Evolutionary conservation across 2,113 vertebrate genomes (phyloP).

Genomic region (Pitta sordida): DNA sequence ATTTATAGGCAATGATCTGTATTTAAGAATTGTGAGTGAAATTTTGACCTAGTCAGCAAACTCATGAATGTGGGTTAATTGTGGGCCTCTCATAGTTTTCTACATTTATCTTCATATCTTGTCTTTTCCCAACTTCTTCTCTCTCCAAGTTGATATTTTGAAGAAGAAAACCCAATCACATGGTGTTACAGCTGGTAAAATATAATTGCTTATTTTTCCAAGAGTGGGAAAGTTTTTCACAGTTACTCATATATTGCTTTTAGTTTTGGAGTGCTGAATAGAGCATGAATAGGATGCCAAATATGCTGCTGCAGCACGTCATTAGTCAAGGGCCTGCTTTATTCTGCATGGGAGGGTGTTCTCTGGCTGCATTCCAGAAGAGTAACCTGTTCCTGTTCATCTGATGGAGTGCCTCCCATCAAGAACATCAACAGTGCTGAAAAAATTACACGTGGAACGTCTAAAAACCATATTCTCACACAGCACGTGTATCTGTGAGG

Average conservation of each 20-base stretch:
- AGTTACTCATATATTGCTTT: not conserved
- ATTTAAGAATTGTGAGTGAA: not conserved
- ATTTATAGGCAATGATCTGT: not conserved
- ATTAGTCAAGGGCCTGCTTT: not conserved
- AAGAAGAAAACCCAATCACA: not conserved
- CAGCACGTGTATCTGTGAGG: not conserved
- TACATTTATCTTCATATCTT: not conserved
- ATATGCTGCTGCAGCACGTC: not conserved
- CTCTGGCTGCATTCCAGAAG: conserved; percentile 7
- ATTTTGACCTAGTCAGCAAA: not conserved
- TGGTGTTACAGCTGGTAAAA: not conserved
- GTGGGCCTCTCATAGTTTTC: not conserved
- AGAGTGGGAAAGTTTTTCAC: not conserved
- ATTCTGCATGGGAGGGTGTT: not conserved
- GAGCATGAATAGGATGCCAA: not conserved
- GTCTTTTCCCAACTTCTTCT: not conserved
- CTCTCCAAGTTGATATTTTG: not conserved
- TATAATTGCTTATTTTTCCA: not conserved
- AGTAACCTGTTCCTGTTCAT: not conserved
- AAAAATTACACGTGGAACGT: not conserved
- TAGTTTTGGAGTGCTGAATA: not conserved
- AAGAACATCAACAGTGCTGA: not conserved
- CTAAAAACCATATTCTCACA: not conserved
- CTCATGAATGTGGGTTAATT: not conserved
- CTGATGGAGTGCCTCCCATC: not conserved